Conservation (phyloP, 2,888 invertebrate species). For the Pasiphila rectangulata region DNA sequence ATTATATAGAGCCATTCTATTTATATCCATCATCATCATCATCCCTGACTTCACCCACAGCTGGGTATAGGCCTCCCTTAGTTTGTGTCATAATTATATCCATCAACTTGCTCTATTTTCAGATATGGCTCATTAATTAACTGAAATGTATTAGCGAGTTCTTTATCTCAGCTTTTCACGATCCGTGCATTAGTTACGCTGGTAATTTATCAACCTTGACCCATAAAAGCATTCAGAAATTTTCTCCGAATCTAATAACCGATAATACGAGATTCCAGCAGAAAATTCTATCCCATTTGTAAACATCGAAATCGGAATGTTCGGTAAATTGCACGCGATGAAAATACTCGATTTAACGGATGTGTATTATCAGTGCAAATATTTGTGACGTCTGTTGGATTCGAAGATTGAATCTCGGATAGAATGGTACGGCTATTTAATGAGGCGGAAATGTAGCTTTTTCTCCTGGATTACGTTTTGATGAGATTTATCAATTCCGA, state of each 20-base stretch:
- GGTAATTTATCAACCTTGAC: neutral
- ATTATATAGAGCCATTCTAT: neutral
- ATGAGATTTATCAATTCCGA: too few species aligned
- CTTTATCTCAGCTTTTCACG: too few species aligned
- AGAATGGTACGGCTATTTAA: neutral
- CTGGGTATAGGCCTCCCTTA: neutral
- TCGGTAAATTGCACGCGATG: neutral
- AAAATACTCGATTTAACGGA: conserved; percentile 5
- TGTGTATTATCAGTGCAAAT: conserved; percentile 16
- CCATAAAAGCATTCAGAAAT: neutral
- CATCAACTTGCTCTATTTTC: too few species aligned
- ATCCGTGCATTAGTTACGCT: too few species aligned
- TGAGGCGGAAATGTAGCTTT: neutral
- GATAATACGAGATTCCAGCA: neutral
- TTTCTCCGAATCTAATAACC: neutral
- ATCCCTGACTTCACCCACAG: too few species aligned
- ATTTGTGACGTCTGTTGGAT: conserved; percentile 21
- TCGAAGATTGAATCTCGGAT: neutral
- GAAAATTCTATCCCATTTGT: neutral
- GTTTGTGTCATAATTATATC: too few species aligned
- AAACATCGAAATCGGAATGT: conserved; percentile 1
- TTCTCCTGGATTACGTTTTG: too few species aligned
- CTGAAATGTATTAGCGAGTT: too few species aligned
- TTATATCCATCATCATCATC: neutral
- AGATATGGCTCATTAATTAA: too few species aligned